Evolutionary conservation across 2,113 vertebrate genomes (phyloP), one percentile per base, ranked within the genome.

Genomic region (Camelus dromedarius): DNA sequence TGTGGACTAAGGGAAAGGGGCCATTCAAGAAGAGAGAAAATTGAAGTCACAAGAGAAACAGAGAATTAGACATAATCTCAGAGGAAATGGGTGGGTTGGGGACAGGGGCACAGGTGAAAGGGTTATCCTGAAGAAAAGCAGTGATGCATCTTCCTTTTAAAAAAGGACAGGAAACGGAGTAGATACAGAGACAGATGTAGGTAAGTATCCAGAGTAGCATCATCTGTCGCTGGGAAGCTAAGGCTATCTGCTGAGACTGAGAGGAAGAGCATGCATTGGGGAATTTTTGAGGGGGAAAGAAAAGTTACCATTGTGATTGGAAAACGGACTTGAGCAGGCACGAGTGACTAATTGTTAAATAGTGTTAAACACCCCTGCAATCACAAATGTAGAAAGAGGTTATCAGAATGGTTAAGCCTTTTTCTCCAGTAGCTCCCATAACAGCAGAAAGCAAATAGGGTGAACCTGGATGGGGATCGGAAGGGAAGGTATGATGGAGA

Each of bases 311-410:
- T 91, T 67, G 56, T 67, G 48, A 32, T 60, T 91, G 60, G 77
- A 46, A 96, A 96, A 76, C 52, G 56, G 38, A 58, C 67, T 69
- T 94, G 28, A 81, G 38, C 58, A 72, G 70, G 35, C 62, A 67
- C 32, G 18, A 30, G n/a, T 52, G 60, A 67, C 85, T 79, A 85
- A 60, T 95, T 58, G 46, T 62, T 90, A 24, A 92, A 69, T 88
- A 64, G 15, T 50, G 42, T 64, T 84, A 54, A 67, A 67, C n/a
- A 35, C 56, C 32, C 42, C 85, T 84, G 82, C 87, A 91, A 66
- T 70, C 76, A 80, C 70, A 64, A 28, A 24, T 46, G 46, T 58
- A 80, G 64, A 77, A 80, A 87, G 89, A 83, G 32, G 22, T 52
- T 24, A 20, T 81, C 26, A 58, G n/a, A 75, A 60, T 72, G 19